Base-by-base conservation (phyloP, 2,888 invertebrate genomes). In the Liposcelis brunnea region DNA sequence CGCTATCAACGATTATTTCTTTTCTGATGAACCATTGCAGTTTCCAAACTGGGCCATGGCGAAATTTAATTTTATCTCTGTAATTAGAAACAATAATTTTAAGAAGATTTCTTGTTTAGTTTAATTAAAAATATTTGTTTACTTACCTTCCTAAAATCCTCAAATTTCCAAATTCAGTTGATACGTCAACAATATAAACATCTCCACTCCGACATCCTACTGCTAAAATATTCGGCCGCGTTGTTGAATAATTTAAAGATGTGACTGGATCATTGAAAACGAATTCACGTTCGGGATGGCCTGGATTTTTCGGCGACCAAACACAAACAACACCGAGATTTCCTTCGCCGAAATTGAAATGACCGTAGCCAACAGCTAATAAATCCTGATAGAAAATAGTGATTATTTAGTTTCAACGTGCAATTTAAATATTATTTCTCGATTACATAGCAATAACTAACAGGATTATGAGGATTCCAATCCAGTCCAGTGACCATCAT, bases 281-380 rank as follows among this genome's bases (percentile, higher is more conserved):
- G 19, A 40, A 14, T 19, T 40, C 21, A 15, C 40, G 3, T 21
- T 40, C 40, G 7, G 40, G 40, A 19, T 40, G 40, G 19, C 40
- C 21, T 6, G 40, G 40, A 19, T 40, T 40, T 19, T 40, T 40
- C 6, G 40, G 40, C 6, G 40, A 40, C 40, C 40, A 40, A 12
- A 40, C 40, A 11, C 40, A 40, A 11, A 40, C 40, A 8, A 16
- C 6, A 5, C 40, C 40, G 5, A n/a, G 6, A 5, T 19, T n/a
- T 6, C 21, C 40, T 19, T 40, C 40, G 19, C 21, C 40, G 35
- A 35, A 35, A 16, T 35, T 5, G 14, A 35, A 35, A 7, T 16
- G 35, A 7, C 35, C 35, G 19, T 40, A 40, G 5, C 40, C 40
- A 18, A 40, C 40, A 19, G 40, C 40, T n/a, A 40, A 21, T 21